A percentile compares a stretch with the other conserved stretches of the same genome.
phyloP scores from a whole-genome alignment of 1,140 invertebrate genomes.

The Pentalonia nigronervosa region DNA sequence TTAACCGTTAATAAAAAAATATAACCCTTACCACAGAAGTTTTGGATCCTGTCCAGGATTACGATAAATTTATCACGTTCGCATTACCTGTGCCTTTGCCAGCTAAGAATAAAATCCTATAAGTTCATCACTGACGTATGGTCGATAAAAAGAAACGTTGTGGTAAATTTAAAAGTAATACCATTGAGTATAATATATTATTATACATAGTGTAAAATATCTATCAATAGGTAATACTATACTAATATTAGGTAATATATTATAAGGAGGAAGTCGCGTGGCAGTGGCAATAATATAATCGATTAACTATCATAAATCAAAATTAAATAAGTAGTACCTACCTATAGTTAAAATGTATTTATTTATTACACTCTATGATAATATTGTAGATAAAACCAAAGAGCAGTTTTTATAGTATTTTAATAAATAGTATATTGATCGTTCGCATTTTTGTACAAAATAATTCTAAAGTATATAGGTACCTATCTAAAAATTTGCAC shows the following conservation, averaged over 20 bases:
- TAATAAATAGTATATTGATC: neutral
- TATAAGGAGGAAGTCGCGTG: neutral
- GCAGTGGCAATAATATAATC: neutral
- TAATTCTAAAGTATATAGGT: neutral
- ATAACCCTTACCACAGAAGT: neutral
- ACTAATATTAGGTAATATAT: neutral
- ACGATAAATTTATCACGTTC: constrained; percentile 54
- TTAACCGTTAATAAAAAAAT: constrained; percentile 44
- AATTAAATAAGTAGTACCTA: neutral
- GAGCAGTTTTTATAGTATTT: neutral
- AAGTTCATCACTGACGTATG: constrained; percentile 39
- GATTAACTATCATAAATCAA: neutral
- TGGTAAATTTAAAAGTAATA: constrained; percentile 26
- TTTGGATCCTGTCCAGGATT: constrained; percentile 50
- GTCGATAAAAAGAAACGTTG: constrained; percentile 7
- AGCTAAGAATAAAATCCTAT: constrained; percentile 40
- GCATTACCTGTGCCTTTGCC: constrained; percentile 42
- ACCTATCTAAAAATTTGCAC: neutral
- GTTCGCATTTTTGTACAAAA: neutral
- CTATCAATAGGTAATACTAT: neutral
- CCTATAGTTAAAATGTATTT: neutral
- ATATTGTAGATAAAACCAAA: neutral
- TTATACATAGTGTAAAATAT: neutral
- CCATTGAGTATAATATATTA: neutral
- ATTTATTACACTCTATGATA: neutral